Conservation (phyloP, 2,113 vertebrate species). For the Turdus rufiventris region DNA sequence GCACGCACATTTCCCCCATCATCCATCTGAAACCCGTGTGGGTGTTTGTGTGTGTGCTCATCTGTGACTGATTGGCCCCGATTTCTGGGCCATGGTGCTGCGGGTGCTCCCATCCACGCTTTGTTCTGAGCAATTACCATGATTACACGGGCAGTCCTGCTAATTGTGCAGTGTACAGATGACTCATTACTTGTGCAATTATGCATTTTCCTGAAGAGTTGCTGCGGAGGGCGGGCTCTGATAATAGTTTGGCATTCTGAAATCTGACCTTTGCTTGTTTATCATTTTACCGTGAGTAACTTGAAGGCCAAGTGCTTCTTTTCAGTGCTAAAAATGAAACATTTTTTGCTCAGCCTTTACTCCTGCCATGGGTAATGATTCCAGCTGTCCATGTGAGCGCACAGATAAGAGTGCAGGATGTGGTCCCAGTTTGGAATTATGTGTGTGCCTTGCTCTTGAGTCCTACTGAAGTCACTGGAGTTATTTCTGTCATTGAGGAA, state of each 20-base stretch:
- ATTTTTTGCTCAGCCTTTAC: background rate
- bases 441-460: background rate
- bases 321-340: background rate
- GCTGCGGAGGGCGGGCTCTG: background rate
- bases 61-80: background rate
- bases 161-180: background rate
- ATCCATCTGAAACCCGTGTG: accelerated
- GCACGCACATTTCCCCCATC: accelerated
- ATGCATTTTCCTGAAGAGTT: background rate
- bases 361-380: background rate
- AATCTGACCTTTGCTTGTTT: slow-evolving; percentile 34
- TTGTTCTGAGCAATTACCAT: background rate
- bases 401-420: background rate
- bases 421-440: background rate
- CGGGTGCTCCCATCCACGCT: background rate
- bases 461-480: background rate
- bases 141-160: background rate
- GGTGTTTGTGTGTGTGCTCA: background rate
- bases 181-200: slow-evolving; percentile 35
- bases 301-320: background rate
- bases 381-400: background rate
- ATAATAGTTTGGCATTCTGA: background rate
- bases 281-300: background rate
- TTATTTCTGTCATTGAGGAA: slow-evolving; percentile 10
- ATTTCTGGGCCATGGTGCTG: background rate